A percentile compares a stretch with the other conserved stretches of the same genome.
These are phyloP conservation scores for Etia nguti DNA, from an alignment of 2,113 vertebrate species.

Conservation along the genomic window DNA sequence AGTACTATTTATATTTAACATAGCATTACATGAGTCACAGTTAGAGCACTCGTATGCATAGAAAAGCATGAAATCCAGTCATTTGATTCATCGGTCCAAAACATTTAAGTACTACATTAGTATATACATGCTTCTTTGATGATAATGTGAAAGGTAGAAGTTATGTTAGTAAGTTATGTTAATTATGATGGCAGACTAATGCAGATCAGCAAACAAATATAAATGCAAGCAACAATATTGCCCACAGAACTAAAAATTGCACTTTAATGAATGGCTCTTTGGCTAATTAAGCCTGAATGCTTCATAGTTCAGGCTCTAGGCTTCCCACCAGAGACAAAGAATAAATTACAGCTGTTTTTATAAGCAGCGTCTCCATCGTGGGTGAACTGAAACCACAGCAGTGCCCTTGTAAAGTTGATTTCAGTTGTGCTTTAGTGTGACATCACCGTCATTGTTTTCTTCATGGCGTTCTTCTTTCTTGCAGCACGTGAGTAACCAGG, in stretches of 20 bases:
- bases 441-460: neutral
- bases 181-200: fast-evolving
- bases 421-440: neutral
- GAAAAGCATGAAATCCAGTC: neutral
- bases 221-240: neutral
- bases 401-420: neutral
- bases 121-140: neutral
- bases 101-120: neutral
- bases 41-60: neutral
- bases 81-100: neutral
- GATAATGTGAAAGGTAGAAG: neutral
- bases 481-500: conserved; percentile 73
- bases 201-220: neutral
- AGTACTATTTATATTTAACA: neutral
- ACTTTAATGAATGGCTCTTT: neutral
- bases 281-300: neutral
- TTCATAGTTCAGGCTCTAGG: neutral
- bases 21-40: neutral
- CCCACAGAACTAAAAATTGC: neutral
- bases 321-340: neutral
- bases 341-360: neutral
- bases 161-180: neutral
- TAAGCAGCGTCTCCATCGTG: neutral
- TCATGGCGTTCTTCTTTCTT: neutral
- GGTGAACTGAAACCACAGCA: neutral